phyloP scores from a whole-genome alignment of 2,797 vertebrate genomes.

The Tenualosa ilisha region DNA sequence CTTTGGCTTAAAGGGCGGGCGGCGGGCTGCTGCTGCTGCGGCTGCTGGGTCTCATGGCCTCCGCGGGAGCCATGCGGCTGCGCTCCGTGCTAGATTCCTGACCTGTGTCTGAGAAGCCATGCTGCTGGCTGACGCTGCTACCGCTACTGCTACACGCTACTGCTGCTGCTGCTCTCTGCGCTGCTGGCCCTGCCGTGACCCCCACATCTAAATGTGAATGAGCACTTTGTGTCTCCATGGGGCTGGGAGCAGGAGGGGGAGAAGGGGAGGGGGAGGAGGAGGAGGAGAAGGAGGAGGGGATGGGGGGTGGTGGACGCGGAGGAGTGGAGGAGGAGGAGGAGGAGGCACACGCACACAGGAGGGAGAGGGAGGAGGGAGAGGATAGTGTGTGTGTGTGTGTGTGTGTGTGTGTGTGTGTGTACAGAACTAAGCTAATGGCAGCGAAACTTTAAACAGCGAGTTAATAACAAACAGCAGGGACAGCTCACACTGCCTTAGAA shows the following conservation, averaged over 20 bases:
- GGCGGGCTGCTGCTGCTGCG: constrained; percentile 33
- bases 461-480: constrained; percentile 82
- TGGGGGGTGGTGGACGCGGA: constrained; percentile 35
- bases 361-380: constrained; percentile 54
- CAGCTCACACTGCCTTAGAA: constrained; percentile 72
- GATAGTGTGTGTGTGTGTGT: constrained; percentile 41
- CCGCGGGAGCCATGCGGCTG: constrained; percentile 51
- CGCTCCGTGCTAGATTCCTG: constrained; percentile 78
- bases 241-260: constrained; percentile 62
- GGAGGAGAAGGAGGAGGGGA: constrained; percentile 41
- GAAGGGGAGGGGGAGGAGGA: constrained; percentile 6
- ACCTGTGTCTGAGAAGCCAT: constrained; percentile 70
- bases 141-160: constrained; percentile 53
- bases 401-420: neutral
- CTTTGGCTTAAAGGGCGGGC: constrained; percentile 50
- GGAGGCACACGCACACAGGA: constrained; percentile 47
- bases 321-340: constrained; percentile 53
- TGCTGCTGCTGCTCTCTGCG: constrained; percentile 55
- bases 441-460: constrained; percentile 75
- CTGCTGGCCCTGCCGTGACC: constrained; percentile 81
- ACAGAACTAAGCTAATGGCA: constrained; percentile 69
- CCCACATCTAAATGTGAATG: constrained; percentile 84
- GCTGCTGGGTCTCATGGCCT: constrained; percentile 26
- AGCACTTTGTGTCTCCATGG: constrained; percentile 82
- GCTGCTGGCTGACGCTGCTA: constrained; percentile 43